Base-by-base conservation (phyloP, 2,113 vertebrate genomes). In the Ariopsis seemanni region DNA sequence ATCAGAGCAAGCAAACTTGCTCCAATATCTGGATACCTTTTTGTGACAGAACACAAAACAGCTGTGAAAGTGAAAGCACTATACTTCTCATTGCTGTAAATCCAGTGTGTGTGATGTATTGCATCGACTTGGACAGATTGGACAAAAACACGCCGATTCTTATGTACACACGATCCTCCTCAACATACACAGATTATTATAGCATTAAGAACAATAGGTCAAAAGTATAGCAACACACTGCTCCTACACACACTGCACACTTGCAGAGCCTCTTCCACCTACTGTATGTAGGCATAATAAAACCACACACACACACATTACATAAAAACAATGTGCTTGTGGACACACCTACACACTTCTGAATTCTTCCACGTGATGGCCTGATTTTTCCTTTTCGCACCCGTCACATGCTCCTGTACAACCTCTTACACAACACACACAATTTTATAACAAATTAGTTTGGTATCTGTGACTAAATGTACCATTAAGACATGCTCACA, bases 311-410 rank as follows among this genome's bases (percentile, higher is more conserved):
- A 27, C 42, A 48, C 52, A 52, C 53, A 30, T 7, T 57, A 57
- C 11, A 15, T 12, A 57, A 12, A 12, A 57, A 79, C 57, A 14
- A 27, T 4, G 52, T 79, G 77, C 77, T 57, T 15, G 9, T 81
- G 79, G 79, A 81, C 82, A 69, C 82, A 12, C 82, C 82, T 69
- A 84, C 82, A 84, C 82, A 71, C 65, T 69, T 52, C 34, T 82
- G 27, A 55, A 84, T 71, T 53, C 15, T 84, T 84, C 82, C 82
- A 84, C 15, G 67, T n/a, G 2, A 12, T 82, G 57, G 79, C 62
- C 58, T 60, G 79, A 62, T 48, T 83, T 65, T 81, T 67, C 60
- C 82, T 52, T n/a, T 27, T 67, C 82, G 27, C 60, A 30, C 78
- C 12, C 27, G 9, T 62, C 79, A 62, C 9, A 42, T 22, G 57